Conservation (phyloP, 2,797 vertebrate species). For the Tokudaia muenninki region DNA sequence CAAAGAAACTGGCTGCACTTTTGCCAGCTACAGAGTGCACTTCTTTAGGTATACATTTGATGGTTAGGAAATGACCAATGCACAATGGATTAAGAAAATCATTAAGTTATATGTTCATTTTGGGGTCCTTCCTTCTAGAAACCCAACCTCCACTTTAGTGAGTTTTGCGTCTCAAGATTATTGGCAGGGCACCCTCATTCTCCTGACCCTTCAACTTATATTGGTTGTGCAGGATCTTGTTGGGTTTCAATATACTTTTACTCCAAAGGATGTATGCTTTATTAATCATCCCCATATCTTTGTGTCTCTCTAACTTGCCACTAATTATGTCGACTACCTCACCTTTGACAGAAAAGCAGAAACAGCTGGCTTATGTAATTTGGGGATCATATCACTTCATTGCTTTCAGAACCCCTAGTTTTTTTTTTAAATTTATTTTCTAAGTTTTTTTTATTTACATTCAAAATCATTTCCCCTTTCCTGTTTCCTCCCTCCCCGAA, state of each 20-base stretch:
- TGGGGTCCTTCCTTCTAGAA: background rate
- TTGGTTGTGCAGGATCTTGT: background rate
- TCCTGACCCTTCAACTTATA: background rate
- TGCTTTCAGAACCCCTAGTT: background rate
- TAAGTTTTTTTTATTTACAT: no score
- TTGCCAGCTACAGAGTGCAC: background rate
- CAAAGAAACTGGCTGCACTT: background rate
- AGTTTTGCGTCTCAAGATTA: background rate
- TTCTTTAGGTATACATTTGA: background rate
- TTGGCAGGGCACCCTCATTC: background rate
- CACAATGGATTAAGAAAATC: background rate
- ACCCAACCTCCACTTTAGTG: background rate
- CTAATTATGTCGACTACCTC: background rate
- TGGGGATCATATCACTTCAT: background rate
- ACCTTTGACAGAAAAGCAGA: background rate
- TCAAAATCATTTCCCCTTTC: no score
- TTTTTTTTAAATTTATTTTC: no score
- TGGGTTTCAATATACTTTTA: background rate
- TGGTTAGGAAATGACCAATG: background rate
- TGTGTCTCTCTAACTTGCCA: background rate
- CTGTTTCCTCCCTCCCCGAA: no score
- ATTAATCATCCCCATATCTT: background rate
- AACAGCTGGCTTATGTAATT: background rate
- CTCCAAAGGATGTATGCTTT: background rate
- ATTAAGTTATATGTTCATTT: background rate